Evolutionary conservation across 2,888 invertebrate species (phyloP).

Genomic region (Augochlorella aurata): DNA sequence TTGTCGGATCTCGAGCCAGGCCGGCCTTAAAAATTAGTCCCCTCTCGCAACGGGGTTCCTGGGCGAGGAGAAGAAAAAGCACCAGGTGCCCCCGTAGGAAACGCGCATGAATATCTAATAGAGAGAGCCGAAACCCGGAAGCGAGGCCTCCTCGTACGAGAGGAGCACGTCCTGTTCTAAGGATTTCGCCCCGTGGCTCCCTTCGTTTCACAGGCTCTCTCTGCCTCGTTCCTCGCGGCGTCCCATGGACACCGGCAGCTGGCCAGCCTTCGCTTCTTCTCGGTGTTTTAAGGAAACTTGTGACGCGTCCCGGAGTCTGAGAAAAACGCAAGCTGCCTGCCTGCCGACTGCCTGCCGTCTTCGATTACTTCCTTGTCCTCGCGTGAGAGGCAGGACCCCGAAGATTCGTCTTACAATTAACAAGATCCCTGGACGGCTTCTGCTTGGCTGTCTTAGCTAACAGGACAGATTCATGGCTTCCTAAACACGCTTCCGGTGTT

Average conservation of each 20-base stretch:
- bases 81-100: constrained; percentile 74
- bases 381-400: constrained; percentile 12
- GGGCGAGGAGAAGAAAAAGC: constrained; percentile 56
- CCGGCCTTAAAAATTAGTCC: constrained; percentile 53
- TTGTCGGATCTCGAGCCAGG: constrained; percentile 8
- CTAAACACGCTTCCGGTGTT: constrained; percentile 8
- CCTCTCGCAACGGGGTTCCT: constrained; percentile 3
- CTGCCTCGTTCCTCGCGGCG: constrained; percentile 42
- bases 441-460: background rate
- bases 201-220: constrained; percentile 62
- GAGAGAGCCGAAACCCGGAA: constrained; percentile 78
- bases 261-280: constrained; percentile 65
- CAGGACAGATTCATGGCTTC: constrained; percentile 35
- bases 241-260: constrained; percentile 63
- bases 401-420: constrained; percentile 21
- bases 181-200: constrained; percentile 71
- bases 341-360: constrained; percentile 39
- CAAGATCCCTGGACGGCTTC: constrained; percentile 17
- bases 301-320: constrained; percentile 52
- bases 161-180: constrained; percentile 78
- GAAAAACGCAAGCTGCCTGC: constrained; percentile 57
- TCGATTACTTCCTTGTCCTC: constrained; percentile 57
- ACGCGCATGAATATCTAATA: constrained; percentile 73
- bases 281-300: constrained; percentile 73
- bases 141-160: constrained; percentile 73